Evolutionary conservation across 2,113 vertebrate genomes (phyloP).

Genomic region (Pogonocichla stellata): DNA sequence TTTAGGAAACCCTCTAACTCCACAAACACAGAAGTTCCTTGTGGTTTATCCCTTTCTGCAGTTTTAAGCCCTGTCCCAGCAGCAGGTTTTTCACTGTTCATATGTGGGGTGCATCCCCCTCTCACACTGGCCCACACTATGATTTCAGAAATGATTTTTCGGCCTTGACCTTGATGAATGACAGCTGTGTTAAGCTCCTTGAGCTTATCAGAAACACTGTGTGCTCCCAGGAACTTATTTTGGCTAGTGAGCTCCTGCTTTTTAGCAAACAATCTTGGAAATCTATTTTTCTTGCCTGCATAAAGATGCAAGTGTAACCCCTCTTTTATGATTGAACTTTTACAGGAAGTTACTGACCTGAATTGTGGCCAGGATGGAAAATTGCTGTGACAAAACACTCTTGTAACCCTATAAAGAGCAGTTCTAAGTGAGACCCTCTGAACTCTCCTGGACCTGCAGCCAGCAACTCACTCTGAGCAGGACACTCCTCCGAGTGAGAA

Average conservation of each 20-base stretch:
- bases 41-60: neutral
- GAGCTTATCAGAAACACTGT: neutral
- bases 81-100: neutral
- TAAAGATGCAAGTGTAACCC: neutral
- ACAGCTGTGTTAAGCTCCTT: neutral
- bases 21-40: neutral
- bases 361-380: neutral
- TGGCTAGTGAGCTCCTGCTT: neutral
- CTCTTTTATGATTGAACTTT: neutral
- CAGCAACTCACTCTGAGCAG: neutral
- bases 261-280: neutral
- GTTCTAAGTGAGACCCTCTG: neutral
- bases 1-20: neutral
- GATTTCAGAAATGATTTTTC: neutral
- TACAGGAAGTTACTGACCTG: neutral
- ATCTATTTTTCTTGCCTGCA: neutral
- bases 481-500: fast-evolving
- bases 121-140: neutral
- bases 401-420: neutral
- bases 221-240: neutral
- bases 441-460: neutral
- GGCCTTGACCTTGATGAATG: neutral
- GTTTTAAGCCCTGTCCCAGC: neutral
- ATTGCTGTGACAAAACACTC: neutral
- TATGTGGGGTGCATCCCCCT: neutral